Percentiles rank a stretch among this genome's conserved stretches.
These are phyloP conservation scores for Corydoras maculifer DNA, from an alignment of 2,113 vertebrate species.

Conservation along the genomic window DNA sequence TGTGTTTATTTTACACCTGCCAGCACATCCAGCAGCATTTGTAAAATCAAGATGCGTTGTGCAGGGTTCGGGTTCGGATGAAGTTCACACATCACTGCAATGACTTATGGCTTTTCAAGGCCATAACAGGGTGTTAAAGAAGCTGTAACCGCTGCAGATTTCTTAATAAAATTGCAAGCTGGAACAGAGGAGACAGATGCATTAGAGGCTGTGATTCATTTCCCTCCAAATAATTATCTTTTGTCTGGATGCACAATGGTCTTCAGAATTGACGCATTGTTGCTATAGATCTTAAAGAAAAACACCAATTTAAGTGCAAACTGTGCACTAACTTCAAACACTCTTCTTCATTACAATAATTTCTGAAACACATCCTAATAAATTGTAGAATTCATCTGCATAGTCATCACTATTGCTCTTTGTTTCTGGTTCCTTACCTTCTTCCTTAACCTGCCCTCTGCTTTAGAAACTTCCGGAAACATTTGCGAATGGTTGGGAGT, in stretches of 20 bases:
- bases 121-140: neutral
- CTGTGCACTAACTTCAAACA: constrained; percentile 49
- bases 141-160: neutral
- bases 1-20: constrained; percentile 4
- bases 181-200: neutral
- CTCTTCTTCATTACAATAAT: constrained; percentile 15
- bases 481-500: too few species aligned
- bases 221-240: too few species aligned
- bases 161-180: neutral
- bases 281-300: too few species aligned
- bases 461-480: too few species aligned
- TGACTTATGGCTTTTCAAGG: neutral
- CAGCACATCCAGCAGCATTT: neutral
- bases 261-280: too few species aligned
- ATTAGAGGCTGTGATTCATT: too few species aligned
- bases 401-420: constrained; percentile 22
- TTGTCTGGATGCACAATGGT: too few species aligned
- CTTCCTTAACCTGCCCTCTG: too few species aligned
- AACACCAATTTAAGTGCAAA: too few species aligned
- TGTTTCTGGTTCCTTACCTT: neutral
- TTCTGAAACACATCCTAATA: too few species aligned
- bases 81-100: neutral
- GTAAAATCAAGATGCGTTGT: neutral
- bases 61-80: neutral
- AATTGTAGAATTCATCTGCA: neutral